Base-by-base conservation (phyloP, 2,113 vertebrate genomes). In the Mionectes macconnelli region DNA sequence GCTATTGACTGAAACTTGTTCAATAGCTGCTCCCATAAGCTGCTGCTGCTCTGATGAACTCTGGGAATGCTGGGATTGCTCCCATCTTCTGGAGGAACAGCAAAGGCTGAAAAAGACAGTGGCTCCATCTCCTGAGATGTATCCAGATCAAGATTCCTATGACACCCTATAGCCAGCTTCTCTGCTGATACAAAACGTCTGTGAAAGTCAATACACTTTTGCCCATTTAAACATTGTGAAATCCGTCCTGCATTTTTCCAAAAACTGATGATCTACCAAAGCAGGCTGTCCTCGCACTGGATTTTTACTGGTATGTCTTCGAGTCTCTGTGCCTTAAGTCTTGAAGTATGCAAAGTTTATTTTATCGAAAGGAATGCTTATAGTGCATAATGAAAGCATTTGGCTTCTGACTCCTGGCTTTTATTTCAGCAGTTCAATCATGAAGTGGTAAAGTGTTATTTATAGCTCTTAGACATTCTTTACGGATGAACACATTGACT, bases 391-490 rank as follows among this genome's bases (percentile, higher is more conserved):
- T 39, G 67, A 85, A 72, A 90, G 57, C 11, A 31, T 84, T 94
- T 89, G 91, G 62, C 70, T 95, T 76, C 64, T 84, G 63, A 64
- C 57, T 96, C 72, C 86, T 94, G 87, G 62, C 55, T 89, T 67
- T 91, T 37, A 18, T 89, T 92, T 77, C 40, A 72, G 31, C 55
- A 77, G 59, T 60, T 90, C 89, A 94, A 23, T 75, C 96, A 90
- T 81, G 79, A 97, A 92, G 89, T 90, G 80, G 78, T 93, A 96
- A 94, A 96, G 62, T 62, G 66, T 82, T 96, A 96, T 97, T 96
- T 96, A 95, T 96, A 96, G 75, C 64, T 84, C 69, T 94, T 63
- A 66, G 67, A 94, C 95, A 96, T 97, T 97, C 87, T 96, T 96
- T 77, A 67, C 93, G 73, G 92, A 85, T 97, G 92, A 97, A 96